Percentiles rank a stretch among this genome's conserved stretches.
Evolutionary conservation across 2,888 invertebrate genomes (phyloP).

Genomic region (Nomada lathburiana): DNA sequence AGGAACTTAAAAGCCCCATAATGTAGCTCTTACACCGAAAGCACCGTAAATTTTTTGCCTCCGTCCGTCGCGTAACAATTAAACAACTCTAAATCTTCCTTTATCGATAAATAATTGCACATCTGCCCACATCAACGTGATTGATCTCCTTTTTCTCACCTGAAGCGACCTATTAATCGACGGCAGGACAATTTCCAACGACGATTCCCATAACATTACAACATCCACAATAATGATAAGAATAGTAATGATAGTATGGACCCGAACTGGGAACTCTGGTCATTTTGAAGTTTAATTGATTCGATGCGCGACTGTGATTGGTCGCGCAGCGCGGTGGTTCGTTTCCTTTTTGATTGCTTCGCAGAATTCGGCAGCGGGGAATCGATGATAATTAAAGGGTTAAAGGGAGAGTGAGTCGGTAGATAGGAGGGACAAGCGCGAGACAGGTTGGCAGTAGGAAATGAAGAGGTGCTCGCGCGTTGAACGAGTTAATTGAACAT

Average conservation of each 20-base stretch:
- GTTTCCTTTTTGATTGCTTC: neutral
- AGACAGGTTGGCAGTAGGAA: slow-evolving; percentile 16
- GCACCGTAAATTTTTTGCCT: neutral
- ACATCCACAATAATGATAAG: no score
- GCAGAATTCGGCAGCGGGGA: neutral
- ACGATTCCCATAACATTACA: neutral
- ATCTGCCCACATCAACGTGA: neutral
- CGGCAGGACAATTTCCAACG: neutral
- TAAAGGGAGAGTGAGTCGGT: neutral
- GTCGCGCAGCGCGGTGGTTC: neutral
- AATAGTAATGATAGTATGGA: no score
- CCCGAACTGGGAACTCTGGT: no score
- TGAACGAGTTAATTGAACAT: slow-evolving; percentile 25
- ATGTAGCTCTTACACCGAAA: neutral
- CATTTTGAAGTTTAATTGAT: neutral
- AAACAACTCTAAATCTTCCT: neutral
- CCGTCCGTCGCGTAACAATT: slow-evolving; percentile 18
- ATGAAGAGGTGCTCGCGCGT: slow-evolving; percentile 3
- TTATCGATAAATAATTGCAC: slow-evolving; percentile 22
- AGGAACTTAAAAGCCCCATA: neutral
- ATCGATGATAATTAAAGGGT: neutral
- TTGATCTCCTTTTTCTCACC: neutral
- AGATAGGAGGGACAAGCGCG: neutral
- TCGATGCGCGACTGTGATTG: neutral
- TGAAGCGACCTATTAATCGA: neutral